Evolutionary conservation across 1,140 invertebrate species (phyloP).

Genomic region (Charaxes varanes): DNA sequence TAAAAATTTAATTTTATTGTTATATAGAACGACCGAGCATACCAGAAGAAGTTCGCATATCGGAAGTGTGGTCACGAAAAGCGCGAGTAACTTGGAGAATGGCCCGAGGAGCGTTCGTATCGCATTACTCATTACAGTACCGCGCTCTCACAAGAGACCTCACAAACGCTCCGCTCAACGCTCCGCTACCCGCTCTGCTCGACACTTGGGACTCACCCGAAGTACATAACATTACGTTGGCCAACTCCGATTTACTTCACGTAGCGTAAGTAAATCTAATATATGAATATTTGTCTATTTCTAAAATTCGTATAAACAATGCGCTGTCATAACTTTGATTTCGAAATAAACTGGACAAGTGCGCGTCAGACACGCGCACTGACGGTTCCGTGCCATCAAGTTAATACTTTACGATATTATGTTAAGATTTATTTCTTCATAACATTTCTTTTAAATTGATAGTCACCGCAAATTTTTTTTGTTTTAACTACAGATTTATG

Average conservation of each 20-base stretch:
- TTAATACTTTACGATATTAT: too few relatives aligned
- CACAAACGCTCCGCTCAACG: constrained; percentile 42
- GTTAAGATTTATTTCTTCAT: too few relatives aligned
- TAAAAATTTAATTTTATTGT: constrained; percentile 4
- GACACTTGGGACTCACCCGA: constrained; percentile 56
- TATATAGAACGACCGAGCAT: constrained; percentile 50
- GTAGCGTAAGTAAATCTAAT: constrained; percentile 49
- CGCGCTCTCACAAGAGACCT: constrained; percentile 44
- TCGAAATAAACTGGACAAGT: too few relatives aligned
- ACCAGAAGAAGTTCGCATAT: constrained; percentile 60
- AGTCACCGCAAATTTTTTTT: too few relatives aligned
- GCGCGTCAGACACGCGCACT: too few relatives aligned
- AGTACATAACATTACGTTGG: constrained; percentile 54
- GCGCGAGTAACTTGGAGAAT: constrained; percentile 58
- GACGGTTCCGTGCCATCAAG: too few relatives aligned
- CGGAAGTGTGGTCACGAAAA: constrained; percentile 60
- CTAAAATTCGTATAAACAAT: neutral
- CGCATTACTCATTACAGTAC: constrained; percentile 60
- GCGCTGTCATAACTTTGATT: neutral
- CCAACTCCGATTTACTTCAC: constrained; percentile 58
- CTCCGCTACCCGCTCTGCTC: constrained; percentile 50
- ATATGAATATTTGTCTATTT: neutral
- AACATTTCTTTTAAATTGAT: too few relatives aligned
- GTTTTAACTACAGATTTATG: too few relatives aligned
- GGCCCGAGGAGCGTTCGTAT: constrained; percentile 48